Base-by-base conservation (phyloP, 2,113 vertebrate species). In the Festucalex cinctus region DNA sequence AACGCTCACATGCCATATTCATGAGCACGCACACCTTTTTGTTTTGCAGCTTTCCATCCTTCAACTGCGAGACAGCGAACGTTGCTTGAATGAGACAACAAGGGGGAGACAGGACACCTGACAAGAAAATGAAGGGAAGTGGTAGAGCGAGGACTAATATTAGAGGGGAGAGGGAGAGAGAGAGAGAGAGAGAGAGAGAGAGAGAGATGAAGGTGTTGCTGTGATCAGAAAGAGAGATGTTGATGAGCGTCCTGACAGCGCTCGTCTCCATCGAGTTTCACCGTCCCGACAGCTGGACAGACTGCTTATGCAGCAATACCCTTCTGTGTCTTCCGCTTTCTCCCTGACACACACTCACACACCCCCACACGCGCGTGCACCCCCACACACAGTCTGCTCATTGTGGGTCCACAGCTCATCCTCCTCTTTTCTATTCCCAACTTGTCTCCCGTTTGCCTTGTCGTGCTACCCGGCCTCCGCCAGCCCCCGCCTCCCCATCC, bases 281-380 rank as follows among this genome's bases (percentile, higher is more conserved):
- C 66, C 82, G 71, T 70, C 67, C 60, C 86, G 85, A 88, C 86
- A 88, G 82, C 74, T 80, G 83, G 82, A 87, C 85, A 84, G 82
- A 80, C 84, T 90, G 86, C 86, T 89, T 88, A 89, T 88, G 73
- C 88, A 87, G 85, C 84, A 86, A 89, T 88, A 86, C 84, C 88
- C 88, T 89, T 88, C 77, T 77, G 77, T 84, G 84, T 80, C 73
- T 24, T 62, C 48, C 32, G 66, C 59, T 39, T 13, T 16, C 64
- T 8, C 49, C 17, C 13, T 12, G 37, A 2, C 32, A 43, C 22
- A 19, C 39, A n/a, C 36, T 48, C 65, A 32, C 20, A 46, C 8
- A 10, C 57, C 63, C 51, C 53, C 51, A 24, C 43, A 58, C 51
- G 62, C 58, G 28, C 65, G 66, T 65, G 59, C 37, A 59, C 59